phyloP scores from a whole-genome alignment of 2,113 vertebrate genomes.

The Glaucomys volans region DNA sequence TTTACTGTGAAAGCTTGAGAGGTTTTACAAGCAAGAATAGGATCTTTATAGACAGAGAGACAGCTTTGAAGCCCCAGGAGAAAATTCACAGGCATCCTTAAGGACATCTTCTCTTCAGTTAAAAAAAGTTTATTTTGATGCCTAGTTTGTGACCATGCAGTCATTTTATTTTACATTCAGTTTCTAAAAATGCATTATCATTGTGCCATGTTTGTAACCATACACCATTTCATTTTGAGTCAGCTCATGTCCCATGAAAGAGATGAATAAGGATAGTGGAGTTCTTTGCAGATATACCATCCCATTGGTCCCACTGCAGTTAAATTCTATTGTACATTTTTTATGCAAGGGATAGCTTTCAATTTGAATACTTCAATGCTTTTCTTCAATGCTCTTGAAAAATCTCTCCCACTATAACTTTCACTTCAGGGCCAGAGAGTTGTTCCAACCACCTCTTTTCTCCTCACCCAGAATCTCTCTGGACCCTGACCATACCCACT shows the following conservation, averaged over 20 bases:
- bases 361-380: background rate
- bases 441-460: background rate
- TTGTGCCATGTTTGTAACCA: background rate
- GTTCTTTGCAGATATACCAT: background rate
- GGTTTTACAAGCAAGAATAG: background rate
- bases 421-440: background rate
- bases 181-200: background rate
- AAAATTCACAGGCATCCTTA: constrained; percentile 14
- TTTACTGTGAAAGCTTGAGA: constrained; percentile 19
- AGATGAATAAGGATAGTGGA: background rate
- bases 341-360: background rate
- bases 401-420: background rate
- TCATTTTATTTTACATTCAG: constrained; percentile 29
- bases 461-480: background rate
- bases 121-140: background rate
- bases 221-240: background rate
- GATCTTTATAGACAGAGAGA: constrained; percentile 14
- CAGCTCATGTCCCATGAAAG: background rate
- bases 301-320: background rate
- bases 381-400: background rate
- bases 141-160: background rate
- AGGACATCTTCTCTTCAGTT: background rate
- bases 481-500: background rate
- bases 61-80: constrained; percentile 38
- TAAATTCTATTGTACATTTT: background rate